Percentiles rank a stretch among this genome's conserved stretches.
Conservation (phyloP, 2,113 vertebrate genomes). For the Takifugu flavidus region DNA sequence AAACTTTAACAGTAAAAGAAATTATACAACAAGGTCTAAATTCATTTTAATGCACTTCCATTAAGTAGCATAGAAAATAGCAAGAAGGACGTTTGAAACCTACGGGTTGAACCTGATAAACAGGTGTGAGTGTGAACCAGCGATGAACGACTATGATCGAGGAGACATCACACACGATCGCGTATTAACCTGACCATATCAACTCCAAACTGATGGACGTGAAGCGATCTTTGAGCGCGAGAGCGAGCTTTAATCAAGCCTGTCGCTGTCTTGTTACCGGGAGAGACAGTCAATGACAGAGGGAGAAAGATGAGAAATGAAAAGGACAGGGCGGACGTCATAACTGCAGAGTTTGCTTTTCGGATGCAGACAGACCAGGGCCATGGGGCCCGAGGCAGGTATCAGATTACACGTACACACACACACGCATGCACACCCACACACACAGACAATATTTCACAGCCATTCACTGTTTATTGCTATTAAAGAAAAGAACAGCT, state of each 20-base stretch:
- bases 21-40: no score
- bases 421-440: conserved; percentile 14
- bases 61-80: no score
- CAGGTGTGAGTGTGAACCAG: background rate
- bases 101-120: no score
- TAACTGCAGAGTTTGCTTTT: conserved; percentile 76
- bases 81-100: no score
- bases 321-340: conserved; percentile 72
- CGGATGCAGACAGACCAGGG: conserved; percentile 71
- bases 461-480: conserved; percentile 8
- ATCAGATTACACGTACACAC: conserved; percentile 65
- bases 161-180: background rate
- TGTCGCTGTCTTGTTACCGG: no score
- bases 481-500: conserved; percentile 7
- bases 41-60: no score
- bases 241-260: background rate
- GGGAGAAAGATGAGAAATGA: conserved; percentile 63
- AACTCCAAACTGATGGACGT: no score
- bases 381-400: conserved; percentile 65
- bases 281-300: conserved; percentile 9
- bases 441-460: conserved; percentile 8
- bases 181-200: no score
- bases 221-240: background rate
- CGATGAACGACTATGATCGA: background rate
- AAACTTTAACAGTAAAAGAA: conserved; percentile 29